Evolutionary conservation across 1,140 invertebrate species (phyloP).

Genomic region (Epicauta chinensis): DNA sequence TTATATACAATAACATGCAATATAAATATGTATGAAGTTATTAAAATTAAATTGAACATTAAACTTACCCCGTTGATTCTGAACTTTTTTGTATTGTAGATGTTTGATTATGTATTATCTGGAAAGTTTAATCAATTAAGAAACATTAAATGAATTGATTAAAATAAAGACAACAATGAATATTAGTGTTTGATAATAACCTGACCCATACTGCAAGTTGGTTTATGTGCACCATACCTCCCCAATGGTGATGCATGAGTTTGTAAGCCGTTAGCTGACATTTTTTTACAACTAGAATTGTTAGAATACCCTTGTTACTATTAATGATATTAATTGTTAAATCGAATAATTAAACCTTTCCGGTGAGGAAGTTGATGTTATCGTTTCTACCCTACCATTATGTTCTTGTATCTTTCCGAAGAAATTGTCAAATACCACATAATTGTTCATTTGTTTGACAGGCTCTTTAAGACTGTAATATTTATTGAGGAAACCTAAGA

Average conservation of each 20-base stretch:
- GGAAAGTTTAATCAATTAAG: slow-evolving; percentile 15
- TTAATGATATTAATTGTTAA: not conserved
- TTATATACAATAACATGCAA: slow-evolving; percentile 5
- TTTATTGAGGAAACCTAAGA: slow-evolving; percentile 75
- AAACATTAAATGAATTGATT: not conserved
- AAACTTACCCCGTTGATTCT: slow-evolving; percentile 35
- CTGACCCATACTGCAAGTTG: slow-evolving; percentile 59
- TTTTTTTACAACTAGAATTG: slow-evolving; percentile 17
- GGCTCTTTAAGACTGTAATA: slow-evolving; percentile 68
- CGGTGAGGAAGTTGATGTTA: slow-evolving; percentile 16
- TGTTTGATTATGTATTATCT: slow-evolving; percentile 43
- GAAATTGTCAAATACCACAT: slow-evolving; percentile 80
- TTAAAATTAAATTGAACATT: not conserved
- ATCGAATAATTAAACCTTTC: not conserved
- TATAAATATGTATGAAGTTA: not conserved
- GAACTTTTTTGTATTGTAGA: slow-evolving; percentile 29
- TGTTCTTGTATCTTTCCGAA: slow-evolving; percentile 50
- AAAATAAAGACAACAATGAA: slow-evolving; percentile 20
- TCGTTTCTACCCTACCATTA: slow-evolving; percentile 9
- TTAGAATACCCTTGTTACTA: slow-evolving; percentile 17
- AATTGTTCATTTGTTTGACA: slow-evolving; percentile 82
- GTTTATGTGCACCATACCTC: slow-evolving; percentile 55
- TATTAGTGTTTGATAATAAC: slow-evolving; percentile 39
- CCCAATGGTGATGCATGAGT: slow-evolving; percentile 41
- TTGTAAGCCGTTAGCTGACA: slow-evolving; percentile 39